Evolutionary conservation across 1,140 invertebrate genomes (phyloP).

Genomic region (Rhopalosiphum padi): DNA sequence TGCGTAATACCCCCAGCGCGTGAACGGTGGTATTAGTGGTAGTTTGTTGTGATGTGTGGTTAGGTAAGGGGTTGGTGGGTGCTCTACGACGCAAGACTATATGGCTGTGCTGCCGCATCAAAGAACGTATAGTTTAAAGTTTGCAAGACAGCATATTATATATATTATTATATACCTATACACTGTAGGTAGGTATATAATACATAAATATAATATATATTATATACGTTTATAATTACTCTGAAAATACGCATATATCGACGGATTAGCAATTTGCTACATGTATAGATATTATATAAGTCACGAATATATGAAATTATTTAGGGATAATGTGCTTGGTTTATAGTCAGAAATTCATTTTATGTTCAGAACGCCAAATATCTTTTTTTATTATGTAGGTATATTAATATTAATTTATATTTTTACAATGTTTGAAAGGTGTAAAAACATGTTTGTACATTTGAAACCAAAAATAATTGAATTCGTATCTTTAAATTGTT

Average conservation of each 20-base stretch:
- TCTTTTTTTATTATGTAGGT: neutral
- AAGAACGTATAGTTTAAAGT: neutral
- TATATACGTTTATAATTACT: neutral
- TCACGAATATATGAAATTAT: neutral
- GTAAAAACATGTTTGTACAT: neutral
- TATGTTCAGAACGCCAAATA: neutral
- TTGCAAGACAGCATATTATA: neutral
- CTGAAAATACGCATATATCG: neutral
- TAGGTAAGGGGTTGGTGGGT: neutral
- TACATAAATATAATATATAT: neutral
- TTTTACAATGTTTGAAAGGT: too few species aligned
- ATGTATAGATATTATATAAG: neutral
- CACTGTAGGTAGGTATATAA: neutral
- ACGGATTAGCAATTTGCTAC: neutral
- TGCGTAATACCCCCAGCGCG: neutral
- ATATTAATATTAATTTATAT: too few species aligned
- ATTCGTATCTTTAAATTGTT: neutral
- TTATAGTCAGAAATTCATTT: neutral
- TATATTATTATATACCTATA: neutral
- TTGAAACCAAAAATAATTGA: too few species aligned
- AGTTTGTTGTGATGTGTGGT: neutral
- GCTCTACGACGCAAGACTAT: neutral
- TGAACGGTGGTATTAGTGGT: neutral
- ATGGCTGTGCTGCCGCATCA: neutral
- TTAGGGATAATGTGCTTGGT: neutral